phyloP scores from a whole-genome alignment of 2,113 vertebrate species.

The Suncus etruscus region DNA sequence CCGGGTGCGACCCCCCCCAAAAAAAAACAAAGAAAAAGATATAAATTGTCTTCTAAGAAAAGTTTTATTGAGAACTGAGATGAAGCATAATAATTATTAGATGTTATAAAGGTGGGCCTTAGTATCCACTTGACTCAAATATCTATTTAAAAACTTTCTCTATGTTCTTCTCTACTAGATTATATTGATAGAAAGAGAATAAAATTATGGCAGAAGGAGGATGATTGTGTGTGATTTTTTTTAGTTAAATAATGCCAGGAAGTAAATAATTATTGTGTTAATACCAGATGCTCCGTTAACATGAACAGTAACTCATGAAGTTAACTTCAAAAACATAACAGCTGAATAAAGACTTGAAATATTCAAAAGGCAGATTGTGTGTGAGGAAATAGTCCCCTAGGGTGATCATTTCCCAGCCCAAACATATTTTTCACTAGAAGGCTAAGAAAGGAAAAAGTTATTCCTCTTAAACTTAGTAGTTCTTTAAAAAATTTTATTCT shows the following conservation, averaged over 20 bases:
- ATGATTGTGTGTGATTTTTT: background rate
- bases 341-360: background rate
- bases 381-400: background rate
- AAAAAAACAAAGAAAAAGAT: no score
- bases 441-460: constrained; percentile 33
- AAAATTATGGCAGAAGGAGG: background rate
- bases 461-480: constrained; percentile 41
- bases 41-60: background rate
- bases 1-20: no score
- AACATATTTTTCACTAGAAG: constrained; percentile 15
- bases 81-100: constrained; percentile 13
- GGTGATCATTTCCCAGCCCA: background rate
- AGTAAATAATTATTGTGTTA: background rate
- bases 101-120: background rate
- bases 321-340: background rate
- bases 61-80: background rate
- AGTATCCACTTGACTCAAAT: background rate
- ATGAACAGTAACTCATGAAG: background rate
- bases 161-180: background rate
- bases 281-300: background rate
- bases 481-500: background rate
- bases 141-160: background rate
- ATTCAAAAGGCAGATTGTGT: background rate
- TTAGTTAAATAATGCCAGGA: constrained; percentile 11
- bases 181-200: background rate